Base-by-base conservation (phyloP, 2,113 vertebrate genomes). In the Dinomys branickii region DNA sequence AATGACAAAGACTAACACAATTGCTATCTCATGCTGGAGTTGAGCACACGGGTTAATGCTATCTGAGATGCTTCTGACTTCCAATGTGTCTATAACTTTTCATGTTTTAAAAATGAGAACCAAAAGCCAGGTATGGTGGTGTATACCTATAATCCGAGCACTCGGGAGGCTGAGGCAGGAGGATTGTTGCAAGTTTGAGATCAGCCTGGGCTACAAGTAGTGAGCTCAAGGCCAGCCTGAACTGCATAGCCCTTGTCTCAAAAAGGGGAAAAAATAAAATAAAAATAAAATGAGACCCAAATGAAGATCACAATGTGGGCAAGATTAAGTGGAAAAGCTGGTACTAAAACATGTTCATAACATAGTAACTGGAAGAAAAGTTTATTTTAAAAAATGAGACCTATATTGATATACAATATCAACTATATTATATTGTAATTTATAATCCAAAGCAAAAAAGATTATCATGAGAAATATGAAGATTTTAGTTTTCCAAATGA, bases 401-500 rank as follows among this genome's bases (percentile, higher is more conserved):
- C 38, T 88, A 78, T 82, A 97, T 52, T 89, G 58, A 91, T 59
- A 59, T n/a, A 93, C 0, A 87, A 59, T 85, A 93, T 50, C 1
- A 35, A 50, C 0, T 44, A 1, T 71, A 87, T 33, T 80, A 91
- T 69, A n/a, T 73, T 96, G 0, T 38, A 73, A 80, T 1, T 88
- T 85, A 30, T 17, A 94, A 58, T 93, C 85, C 26, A 80, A 19
- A 91, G 87, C 9, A 59, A 24, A 98, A 98, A 92, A 77, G n/a
- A 82, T 30, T 54, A 83, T 52, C 47, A 71, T 1, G 56, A 97
- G 13, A 85, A 96, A 85, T 30, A 95, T 35, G 0, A 30, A 65
- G 59, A 5, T 95, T 90, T 97, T n/a, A 86, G 85, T 93, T 95
- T 65, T 98, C 71, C 61, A 93, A 73, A 94, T 3, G 91, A 71